These are phyloP conservation scores for Eulithis testata DNA, from an alignment of 2,888 invertebrate species.

Conservation along the genomic window DNA sequence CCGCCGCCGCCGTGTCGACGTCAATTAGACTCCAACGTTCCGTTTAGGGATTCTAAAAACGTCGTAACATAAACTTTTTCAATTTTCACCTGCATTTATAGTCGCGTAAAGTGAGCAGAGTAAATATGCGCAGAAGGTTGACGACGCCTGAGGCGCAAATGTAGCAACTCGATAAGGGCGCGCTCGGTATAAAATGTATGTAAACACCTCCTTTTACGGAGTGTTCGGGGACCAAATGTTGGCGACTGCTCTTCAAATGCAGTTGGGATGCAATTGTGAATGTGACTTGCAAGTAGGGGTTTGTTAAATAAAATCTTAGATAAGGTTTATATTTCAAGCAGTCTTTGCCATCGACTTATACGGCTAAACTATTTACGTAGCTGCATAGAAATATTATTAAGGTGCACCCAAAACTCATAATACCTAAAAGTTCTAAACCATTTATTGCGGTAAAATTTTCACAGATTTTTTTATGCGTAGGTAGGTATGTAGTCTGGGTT, in stretches of 20 bases:
- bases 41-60: slow-evolving; percentile 71
- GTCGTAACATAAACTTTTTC: slow-evolving; percentile 82
- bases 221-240: slow-evolving; percentile 63
- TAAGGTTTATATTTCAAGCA: slow-evolving; percentile 18
- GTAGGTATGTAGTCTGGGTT: too few relatives aligned
- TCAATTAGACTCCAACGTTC: slow-evolving; percentile 68
- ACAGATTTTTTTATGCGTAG: too few relatives aligned
- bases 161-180: slow-evolving; percentile 74
- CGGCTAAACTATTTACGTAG: too few relatives aligned
- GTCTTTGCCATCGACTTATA: not conserved
- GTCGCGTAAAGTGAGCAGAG: slow-evolving; percentile 73
- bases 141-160: slow-evolving; percentile 73
- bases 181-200: slow-evolving; percentile 74
- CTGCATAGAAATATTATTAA: too few relatives aligned
- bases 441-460: too few relatives aligned
- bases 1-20: slow-evolving; percentile 28
- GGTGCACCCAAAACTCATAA: too few relatives aligned
- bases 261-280: slow-evolving; percentile 30
- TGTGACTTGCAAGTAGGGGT: slow-evolving; percentile 24
- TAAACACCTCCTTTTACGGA: slow-evolving; percentile 73
- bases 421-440: too few relatives aligned
- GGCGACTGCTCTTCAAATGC: slow-evolving; percentile 57
- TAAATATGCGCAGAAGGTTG: slow-evolving; percentile 76
- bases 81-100: slow-evolving; percentile 82
- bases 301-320: slow-evolving; percentile 31